These are phyloP conservation scores for Drosophila kuntzei DNA, from an alignment of 2,888 invertebrate species.

Conservation along the genomic window DNA sequence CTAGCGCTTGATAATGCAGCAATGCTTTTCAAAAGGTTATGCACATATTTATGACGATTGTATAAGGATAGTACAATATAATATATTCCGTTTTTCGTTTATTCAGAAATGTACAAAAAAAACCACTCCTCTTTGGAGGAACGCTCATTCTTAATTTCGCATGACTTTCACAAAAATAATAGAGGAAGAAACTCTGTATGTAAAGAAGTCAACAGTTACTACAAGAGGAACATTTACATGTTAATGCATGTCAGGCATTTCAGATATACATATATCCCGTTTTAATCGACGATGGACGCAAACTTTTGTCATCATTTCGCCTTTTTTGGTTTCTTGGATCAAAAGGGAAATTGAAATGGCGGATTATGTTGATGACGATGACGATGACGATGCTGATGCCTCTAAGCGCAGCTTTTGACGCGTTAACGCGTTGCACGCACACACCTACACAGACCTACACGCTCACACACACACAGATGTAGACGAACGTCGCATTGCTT, in stretches of 20 bases:
- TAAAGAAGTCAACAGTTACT: not conserved
- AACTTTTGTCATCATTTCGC: conserved; percentile 52
- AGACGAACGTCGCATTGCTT: conserved; percentile 23
- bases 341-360: conserved; percentile 58
- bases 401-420: conserved; percentile 72
- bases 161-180: no score
- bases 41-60: no score
- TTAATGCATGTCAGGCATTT: conserved; percentile 22
- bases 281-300: conserved; percentile 38
- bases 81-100: no score
- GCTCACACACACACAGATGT: conserved; percentile 3
- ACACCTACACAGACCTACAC: conserved; percentile 2
- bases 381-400: conserved; percentile 42
- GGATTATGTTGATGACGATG: conserved; percentile 23
- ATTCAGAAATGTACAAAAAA: no score
- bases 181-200: no score
- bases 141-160: no score
- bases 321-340: conserved; percentile 33
- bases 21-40: no score
- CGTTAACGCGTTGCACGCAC: conserved; percentile 61
- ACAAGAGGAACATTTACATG: not conserved
- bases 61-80: no score
- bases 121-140: no score
- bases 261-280: conserved; percentile 17
- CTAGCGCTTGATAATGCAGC: no score